A percentile compares a stretch with the other conserved stretches of the same genome.
phyloP scores from a whole-genome alignment of 2,113 vertebrate genomes.

The Nerophis lumbriciformis region DNA sequence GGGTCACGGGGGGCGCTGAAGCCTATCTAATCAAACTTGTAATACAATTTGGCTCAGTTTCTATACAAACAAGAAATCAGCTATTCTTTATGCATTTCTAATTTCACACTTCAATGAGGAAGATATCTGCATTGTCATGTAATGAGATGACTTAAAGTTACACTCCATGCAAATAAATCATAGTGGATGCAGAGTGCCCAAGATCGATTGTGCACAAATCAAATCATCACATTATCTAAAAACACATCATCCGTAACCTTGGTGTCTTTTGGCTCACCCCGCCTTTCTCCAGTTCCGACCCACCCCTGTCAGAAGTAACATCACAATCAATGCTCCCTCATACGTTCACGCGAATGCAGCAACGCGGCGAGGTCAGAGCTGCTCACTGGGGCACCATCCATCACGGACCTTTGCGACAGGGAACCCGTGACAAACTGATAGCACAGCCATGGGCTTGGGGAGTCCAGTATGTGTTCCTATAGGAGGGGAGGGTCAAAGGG shows the following conservation, averaged over 20 bases:
- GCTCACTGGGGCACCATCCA: conserved; percentile 52
- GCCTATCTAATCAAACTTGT: not conserved
- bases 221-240: conserved; percentile 59
- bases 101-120: conserved; percentile 48
- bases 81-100: conserved; percentile 31
- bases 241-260: conserved; percentile 55
- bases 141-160: conserved; percentile 28
- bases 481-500: conserved; percentile 54
- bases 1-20: too few relatives aligned
- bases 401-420: conserved; percentile 51
- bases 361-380: conserved; percentile 55
- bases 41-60: not conserved
- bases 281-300: conserved; percentile 28
- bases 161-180: conserved; percentile 47
- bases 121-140: conserved; percentile 21
- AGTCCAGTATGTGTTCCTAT: conserved; percentile 34
- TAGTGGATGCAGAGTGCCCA: conserved; percentile 9
- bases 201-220: conserved; percentile 61
- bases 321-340: conserved; percentile 65
- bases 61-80: not conserved
- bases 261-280: conserved; percentile 37
- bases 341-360: conserved; percentile 29
- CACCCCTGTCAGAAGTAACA: conserved; percentile 45
- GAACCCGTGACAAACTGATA: conserved; percentile 58
- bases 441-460: conserved; percentile 33